A percentile compares a stretch with the other conserved stretches of the same genome.
These are phyloP conservation scores for Eulacestoma nigropectus DNA, from an alignment of 2,113 vertebrate genomes.

Conservation along the genomic window DNA sequence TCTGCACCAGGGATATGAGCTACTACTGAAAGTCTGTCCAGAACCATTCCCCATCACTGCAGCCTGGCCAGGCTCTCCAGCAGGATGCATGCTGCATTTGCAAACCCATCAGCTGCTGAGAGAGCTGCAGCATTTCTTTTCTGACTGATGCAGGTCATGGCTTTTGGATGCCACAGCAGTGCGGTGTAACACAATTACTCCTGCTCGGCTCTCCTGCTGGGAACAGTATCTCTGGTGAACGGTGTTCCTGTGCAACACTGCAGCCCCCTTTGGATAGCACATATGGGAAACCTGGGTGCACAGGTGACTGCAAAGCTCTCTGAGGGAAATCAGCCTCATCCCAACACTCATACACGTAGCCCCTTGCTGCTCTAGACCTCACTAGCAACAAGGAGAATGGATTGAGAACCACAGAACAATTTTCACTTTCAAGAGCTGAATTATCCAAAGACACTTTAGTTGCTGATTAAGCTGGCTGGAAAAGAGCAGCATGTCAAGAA, in stretches of 20 bases:
- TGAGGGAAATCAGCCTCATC: neutral
- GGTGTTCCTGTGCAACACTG: neutral
- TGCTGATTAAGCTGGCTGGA: neutral
- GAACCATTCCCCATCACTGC: neutral
- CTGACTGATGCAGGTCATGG: neutral
- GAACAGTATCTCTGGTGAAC: neutral
- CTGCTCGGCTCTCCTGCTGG: neutral
- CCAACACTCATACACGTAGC: neutral
- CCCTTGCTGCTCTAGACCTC: neutral
- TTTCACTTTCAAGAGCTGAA: neutral
- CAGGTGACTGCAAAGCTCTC: neutral
- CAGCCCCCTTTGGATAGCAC: neutral
- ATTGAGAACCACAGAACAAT: neutral
- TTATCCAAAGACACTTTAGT: neutral
- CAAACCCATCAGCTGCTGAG: neutral
- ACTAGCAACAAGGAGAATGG: neutral
- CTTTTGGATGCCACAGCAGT: neutral
- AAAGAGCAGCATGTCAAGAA: neutral
- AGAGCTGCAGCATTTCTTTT: neutral
- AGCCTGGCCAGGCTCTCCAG: neutral
- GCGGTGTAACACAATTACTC: neutral
- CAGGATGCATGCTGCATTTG: neutral
- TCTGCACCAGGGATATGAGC: neutral
- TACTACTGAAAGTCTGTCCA: neutral
- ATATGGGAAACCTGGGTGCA: neutral